Base-by-base conservation (phyloP, 2,797 vertebrate species). In the Lindbergichthys nudifrons region DNA sequence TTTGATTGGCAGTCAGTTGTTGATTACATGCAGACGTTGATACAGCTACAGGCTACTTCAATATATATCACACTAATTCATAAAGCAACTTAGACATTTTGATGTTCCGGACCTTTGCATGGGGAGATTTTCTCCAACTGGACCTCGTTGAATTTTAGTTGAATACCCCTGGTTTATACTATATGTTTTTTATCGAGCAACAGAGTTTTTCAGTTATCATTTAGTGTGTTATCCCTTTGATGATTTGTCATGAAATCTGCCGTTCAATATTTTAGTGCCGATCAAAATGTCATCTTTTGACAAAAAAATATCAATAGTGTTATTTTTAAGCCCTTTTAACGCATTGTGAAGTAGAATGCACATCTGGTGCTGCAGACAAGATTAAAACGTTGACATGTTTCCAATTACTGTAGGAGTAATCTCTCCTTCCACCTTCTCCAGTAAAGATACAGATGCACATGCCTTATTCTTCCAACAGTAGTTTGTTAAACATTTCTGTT, bases 301-400 rank as follows among this genome's bases (percentile, higher is more conserved):
- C 59, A 13, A 58, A 46, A 70, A 42, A 71, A 77, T 32, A 39
- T 73, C 68, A 76, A 77, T 75, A 47, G 63, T 57, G 45, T 69
- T 26, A 60, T 53, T 65, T 76, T 9, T 36, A 73, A 64, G 16
- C 36, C 12, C 41, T 61, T 65, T 32, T 51, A 67, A 47, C 5
- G 2, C 47, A 61, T 70, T 63, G 48, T 60, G 5, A 60, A 60
- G 62, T n/a, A 43, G 48, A 56, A 77, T 42, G 19, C 21, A 51
- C 46, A 53, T 48, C 32, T 65, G 64, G 42, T 68, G 53, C 46
- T 43, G 47, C 43, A 69, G 51, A 75, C 46, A 23, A 65, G 52
- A 52, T 58, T 39, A 51, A 59, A 53, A 65, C 15, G 0, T 8
- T 46, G 63, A 70, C 48, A 58, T 45, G 21, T 52, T 46, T 56